Evolutionary conservation across 2,113 vertebrate genomes (phyloP).

Genomic region (Chaetorhynchus papuensis): DNA sequence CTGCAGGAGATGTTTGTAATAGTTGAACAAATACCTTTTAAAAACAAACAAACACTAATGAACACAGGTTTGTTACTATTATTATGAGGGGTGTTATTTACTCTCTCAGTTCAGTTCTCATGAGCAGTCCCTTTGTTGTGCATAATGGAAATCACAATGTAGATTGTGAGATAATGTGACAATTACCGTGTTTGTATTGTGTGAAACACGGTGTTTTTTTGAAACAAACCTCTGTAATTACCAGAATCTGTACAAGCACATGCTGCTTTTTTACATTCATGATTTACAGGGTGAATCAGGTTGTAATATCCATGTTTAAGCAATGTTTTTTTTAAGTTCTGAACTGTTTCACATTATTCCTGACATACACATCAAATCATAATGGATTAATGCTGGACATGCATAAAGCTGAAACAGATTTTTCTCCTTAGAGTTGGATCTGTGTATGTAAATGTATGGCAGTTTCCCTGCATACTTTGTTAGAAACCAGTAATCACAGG

Average conservation of each 20-base stretch:
- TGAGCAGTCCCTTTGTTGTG: conserved; percentile 22
- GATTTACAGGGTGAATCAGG: neutral
- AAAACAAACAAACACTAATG: neutral
- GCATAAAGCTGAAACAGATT: neutral
- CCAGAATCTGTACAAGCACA: neutral
- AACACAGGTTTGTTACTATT: conserved; percentile 13
- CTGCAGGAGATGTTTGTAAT: neutral
- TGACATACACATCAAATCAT: neutral
- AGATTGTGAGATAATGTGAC: conserved; percentile 44
- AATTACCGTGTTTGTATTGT: neutral
- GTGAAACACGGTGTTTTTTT: neutral
- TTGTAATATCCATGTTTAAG: neutral
- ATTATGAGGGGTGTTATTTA: neutral
- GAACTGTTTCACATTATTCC: neutral
- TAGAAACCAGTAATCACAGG: neutral
- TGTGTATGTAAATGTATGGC: rapidly evolving
- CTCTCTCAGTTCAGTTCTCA: neutral
- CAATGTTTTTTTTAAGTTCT: neutral
- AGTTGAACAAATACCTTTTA: conserved; percentile 8
- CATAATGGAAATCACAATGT: conserved; percentile 40
- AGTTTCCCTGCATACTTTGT: neutral
- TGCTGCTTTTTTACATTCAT: neutral
- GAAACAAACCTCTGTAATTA: conserved; percentile 24
- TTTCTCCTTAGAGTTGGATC: neutral
- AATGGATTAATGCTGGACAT: neutral